Evolutionary conservation across 2,113 vertebrate genomes (phyloP).

Genomic region (Sylvia atricapilla): DNA sequence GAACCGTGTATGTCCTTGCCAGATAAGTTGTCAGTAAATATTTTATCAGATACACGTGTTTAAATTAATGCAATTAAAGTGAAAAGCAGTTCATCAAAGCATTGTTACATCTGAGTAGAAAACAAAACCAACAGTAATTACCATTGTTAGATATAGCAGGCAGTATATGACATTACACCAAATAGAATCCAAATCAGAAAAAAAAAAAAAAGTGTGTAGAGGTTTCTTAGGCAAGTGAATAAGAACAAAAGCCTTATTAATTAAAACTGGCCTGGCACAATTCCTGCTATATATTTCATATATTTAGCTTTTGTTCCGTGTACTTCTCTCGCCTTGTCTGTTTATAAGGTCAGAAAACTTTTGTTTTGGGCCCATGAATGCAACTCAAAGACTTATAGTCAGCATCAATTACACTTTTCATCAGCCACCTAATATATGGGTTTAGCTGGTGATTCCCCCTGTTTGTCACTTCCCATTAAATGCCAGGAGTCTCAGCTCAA

Average conservation of each 20-base stretch:
- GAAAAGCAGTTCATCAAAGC: constrained; percentile 50
- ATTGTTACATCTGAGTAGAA: constrained; percentile 36
- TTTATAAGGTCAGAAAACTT: not conserved
- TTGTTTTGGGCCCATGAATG: not conserved
- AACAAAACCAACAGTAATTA: constrained; percentile 44
- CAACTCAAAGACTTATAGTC: not conserved
- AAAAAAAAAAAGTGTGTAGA: not conserved
- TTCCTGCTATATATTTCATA: not conserved
- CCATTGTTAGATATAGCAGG: not conserved
- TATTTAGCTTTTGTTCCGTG: not conserved
- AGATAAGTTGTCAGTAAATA: constrained; percentile 47
- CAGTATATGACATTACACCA: not conserved
- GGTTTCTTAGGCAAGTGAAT: not conserved
- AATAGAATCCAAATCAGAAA: not conserved
- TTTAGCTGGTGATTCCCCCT: not conserved
- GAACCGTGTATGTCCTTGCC: not conserved
- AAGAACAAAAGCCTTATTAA: not conserved
- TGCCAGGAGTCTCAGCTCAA: not conserved
- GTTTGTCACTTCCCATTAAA: not conserved
- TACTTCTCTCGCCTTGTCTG: not conserved
- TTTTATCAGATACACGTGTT: constrained; percentile 51
- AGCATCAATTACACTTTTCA: not conserved
- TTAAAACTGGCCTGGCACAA: not conserved
- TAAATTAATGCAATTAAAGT: constrained; percentile 54
- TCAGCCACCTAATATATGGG: not conserved